Percentiles rank a stretch among this genome's conserved stretches.
These are phyloP conservation scores for Caenorhabditis inopinata DNA, from an alignment of 1,140 invertebrate species.

Conservation along the genomic window DNA sequence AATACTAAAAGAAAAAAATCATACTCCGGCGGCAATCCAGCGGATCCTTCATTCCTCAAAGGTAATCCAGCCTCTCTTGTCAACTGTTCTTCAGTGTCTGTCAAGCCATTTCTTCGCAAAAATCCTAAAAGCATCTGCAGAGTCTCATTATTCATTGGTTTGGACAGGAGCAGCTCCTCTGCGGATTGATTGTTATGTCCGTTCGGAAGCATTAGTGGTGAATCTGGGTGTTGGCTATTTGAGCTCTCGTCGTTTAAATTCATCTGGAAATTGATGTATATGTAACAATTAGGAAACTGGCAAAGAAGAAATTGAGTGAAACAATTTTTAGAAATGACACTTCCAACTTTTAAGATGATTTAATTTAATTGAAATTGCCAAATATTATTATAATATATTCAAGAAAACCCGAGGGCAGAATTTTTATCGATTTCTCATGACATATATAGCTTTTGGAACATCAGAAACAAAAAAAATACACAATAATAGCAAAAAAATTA, in stretches of 20 bases:
- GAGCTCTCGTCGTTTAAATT: not conserved
- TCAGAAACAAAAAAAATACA: no score
- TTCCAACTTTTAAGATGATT: no score
- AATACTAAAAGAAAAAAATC: not conserved
- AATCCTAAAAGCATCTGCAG: not conserved
- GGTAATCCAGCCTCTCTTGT: not conserved
- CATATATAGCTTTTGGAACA: no score
- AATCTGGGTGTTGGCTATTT: not conserved
- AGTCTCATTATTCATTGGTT: slow-evolving; percentile 15
- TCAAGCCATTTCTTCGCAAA: slow-evolving; percentile 12
- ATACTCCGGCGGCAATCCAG: not conserved
- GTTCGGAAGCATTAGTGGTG: not conserved
- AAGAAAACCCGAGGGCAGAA: no score
- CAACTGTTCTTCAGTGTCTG: slow-evolving; percentile 28
- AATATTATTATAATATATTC: no score
- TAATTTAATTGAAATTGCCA: not conserved
- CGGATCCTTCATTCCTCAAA: not conserved
- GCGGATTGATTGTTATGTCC: not conserved
- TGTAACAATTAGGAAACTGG: not conserved
- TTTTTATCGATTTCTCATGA: no score
- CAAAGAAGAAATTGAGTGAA: no score
- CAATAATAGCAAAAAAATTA: no score
- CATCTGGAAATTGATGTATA: not conserved
- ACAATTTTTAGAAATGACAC: no score
- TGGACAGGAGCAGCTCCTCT: not conserved